Conservation (phyloP, 2,797 vertebrate genomes). For the Danio jaintianensis region DNA sequence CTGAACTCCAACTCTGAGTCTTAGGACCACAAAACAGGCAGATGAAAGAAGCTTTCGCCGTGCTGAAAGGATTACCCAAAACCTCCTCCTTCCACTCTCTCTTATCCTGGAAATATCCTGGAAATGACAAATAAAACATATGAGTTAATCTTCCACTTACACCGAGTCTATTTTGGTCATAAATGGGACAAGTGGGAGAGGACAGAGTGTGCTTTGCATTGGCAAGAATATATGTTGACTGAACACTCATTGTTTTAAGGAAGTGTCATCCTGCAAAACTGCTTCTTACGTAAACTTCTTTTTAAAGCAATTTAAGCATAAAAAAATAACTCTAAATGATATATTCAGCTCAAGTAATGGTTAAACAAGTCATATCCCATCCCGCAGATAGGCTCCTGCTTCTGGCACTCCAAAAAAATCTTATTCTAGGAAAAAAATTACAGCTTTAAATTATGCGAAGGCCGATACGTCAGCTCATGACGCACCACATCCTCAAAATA, state of each 20-base stretch:
- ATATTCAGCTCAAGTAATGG: background rate
- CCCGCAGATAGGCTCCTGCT: background rate
- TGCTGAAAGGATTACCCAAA: slow-evolving; percentile 61
- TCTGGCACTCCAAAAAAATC: slow-evolving; percentile 10
- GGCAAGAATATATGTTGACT: slow-evolving; percentile 29
- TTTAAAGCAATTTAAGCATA: slow-evolving; percentile 8
- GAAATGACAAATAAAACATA: slow-evolving; percentile 46
- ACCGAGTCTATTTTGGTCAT: slow-evolving; percentile 49
- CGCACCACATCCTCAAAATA: slow-evolving; percentile 28
- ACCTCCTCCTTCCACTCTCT: slow-evolving; percentile 30
- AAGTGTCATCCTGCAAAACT: slow-evolving; percentile 5
- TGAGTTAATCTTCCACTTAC: slow-evolving; percentile 35
- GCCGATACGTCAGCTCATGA: slow-evolving; percentile 21
- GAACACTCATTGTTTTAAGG: slow-evolving; percentile 16
- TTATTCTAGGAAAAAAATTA: slow-evolving; percentile 32
- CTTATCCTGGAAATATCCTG: slow-evolving; percentile 44
- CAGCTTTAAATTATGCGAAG: slow-evolving; percentile 36
- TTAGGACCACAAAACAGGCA: slow-evolving; percentile 20
- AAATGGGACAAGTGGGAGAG: slow-evolving; percentile 38
- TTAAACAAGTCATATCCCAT: slow-evolving; percentile 18
- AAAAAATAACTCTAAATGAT: background rate
- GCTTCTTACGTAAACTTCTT: slow-evolving; percentile 17
- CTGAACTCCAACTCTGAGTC: slow-evolving; percentile 26
- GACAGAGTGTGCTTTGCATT: slow-evolving; percentile 11
- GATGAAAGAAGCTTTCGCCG: slow-evolving; percentile 28